Evolutionary conservation across 2,888 invertebrate genomes (phyloP).

Genomic region (Lymantria dispar): DNA sequence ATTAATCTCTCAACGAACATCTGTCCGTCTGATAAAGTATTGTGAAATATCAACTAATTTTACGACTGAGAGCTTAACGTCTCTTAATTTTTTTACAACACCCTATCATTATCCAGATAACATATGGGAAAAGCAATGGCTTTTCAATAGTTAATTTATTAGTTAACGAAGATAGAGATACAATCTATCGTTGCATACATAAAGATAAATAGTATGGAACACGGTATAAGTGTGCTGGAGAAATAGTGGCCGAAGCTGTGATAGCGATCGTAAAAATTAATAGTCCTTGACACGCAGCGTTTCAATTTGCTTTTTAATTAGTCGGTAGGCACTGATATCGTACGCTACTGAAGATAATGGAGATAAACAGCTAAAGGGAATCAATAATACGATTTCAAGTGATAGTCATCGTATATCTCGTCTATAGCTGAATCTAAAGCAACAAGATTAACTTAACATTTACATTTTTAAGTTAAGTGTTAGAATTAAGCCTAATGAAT

Average conservation of each 20-base stretch:
- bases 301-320: conserved; percentile 73
- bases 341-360: conserved; percentile 32
- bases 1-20: conserved; percentile 30
- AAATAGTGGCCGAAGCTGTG: conserved; percentile 37
- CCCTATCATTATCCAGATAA: conserved; percentile 39
- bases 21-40: conserved; percentile 14
- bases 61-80: conserved; percentile 11
- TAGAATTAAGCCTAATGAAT: conserved; percentile 33
- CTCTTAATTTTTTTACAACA: conserved; percentile 25
- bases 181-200: conserved; percentile 58
- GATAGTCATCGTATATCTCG: conserved; percentile 24
- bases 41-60: conserved; percentile 19
- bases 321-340: conserved; percentile 34
- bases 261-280: conserved; percentile 71
- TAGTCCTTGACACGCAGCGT: conserved; percentile 61
- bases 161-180: conserved; percentile 51
- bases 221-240: conserved; percentile 43
- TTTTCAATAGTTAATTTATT: conserved; percentile 64
- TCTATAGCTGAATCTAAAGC: conserved; percentile 29
- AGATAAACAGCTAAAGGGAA: conserved; percentile 39
- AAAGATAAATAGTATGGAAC: conserved; percentile 54
- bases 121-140: conserved; percentile 37
- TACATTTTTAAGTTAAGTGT: conserved; percentile 34
- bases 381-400: conserved; percentile 36
- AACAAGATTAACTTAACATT: conserved; percentile 32